Evolutionary conservation across 2,113 vertebrate genomes (phyloP), one percentile per base, ranked within the genome.

Genomic region (Pollimyrus isidori): DNA sequence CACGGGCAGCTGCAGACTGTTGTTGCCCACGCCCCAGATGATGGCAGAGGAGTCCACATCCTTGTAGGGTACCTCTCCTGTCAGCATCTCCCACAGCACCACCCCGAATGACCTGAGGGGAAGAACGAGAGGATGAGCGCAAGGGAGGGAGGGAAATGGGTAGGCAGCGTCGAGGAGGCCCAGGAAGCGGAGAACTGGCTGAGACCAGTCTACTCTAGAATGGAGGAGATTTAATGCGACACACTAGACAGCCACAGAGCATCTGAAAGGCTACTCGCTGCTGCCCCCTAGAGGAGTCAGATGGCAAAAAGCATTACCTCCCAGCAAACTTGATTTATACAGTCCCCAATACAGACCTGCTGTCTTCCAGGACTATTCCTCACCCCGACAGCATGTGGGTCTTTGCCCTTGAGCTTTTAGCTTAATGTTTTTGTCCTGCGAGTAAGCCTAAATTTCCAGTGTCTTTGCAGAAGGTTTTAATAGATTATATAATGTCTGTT

Each of bases 1-100:
- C 3, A 99, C 96, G 7, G 98, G 98, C 93, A 99, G 96, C 93
- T 99, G 97, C 35, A 99, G 96, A 93, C 98, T 99, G 95, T 99
- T 99, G 95, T 98, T 99, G 69, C 98, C 98, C 62, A 99, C 98
- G 0, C 98, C 98, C 98, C 98, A 99, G 92, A 99, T 99, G 86
- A 99, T 99, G 90, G 98, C 98, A 0, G 98, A 99, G 1, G 98
- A 99, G 92, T 99, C 98, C 91, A 99, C 98, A 0, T 99, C 98
- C 94, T 98, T 99, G 92, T 99, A 99, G 89, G 98, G 98, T 91
- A 99, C 98, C 94, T 98, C 98, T 0, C 98, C 98, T 0, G 98
- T 99, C 93, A 99, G 93, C 94, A 99, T 96, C 96, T 99, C 98
- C 98, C 98, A 99, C 62, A 99, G 96, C 90, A 99, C 98, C 69